Evolutionary conservation across 2,113 vertebrate species (phyloP).

Genomic region (Malaclemys terrapin): DNA sequence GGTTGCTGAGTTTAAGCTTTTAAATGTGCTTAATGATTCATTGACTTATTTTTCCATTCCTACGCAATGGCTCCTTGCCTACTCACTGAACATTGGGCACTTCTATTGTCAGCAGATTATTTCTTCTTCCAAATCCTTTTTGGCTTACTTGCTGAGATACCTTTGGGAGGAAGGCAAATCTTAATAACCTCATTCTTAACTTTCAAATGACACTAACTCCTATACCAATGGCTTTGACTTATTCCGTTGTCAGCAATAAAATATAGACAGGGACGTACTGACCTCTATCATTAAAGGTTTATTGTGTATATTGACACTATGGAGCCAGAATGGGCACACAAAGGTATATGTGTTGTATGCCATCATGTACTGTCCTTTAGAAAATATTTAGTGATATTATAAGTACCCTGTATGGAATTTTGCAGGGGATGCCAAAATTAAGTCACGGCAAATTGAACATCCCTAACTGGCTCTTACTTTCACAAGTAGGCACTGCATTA

Average conservation of each 20-base stretch:
- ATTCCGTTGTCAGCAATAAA: neutral
- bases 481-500: neutral
- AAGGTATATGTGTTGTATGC: slow-evolving; percentile 29
- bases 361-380: neutral
- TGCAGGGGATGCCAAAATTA: slow-evolving; percentile 1
- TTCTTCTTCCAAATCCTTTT: neutral
- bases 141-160: neutral
- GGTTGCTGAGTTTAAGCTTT: neutral
- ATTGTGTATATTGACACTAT: slow-evolving; percentile 5
- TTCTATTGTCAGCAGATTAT: neutral
- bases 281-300: neutral
- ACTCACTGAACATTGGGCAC: neutral
- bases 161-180: neutral
- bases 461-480: slow-evolving; percentile 36
- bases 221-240: neutral
- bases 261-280: neutral
- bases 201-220: neutral
- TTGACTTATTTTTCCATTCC: neutral
- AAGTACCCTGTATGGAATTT: slow-evolving; percentile 26
- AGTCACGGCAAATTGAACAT: slow-evolving; percentile 30
- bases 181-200: neutral
- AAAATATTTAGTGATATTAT: neutral
- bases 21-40: neutral
- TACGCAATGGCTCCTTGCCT: neutral
- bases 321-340: neutral